These are phyloP conservation scores for Coenonympha arcania DNA, from an alignment of 2,888 invertebrate species.

Conservation along the genomic window DNA sequence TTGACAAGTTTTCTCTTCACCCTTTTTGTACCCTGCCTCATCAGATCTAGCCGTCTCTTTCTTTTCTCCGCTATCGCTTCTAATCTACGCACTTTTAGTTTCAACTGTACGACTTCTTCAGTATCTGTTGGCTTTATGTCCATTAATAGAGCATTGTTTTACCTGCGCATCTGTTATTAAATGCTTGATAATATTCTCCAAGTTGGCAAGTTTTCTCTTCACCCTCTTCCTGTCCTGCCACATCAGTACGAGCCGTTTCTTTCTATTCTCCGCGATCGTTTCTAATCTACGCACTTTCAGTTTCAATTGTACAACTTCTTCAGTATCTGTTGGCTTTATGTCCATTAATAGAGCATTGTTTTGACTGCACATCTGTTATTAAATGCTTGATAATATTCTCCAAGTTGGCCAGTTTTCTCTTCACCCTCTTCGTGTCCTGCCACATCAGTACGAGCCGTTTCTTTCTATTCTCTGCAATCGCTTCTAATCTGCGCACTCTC, in stretches of 20 bases:
- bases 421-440: constrained; percentile 43
- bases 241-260: constrained; percentile 45
- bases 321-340: constrained; percentile 42
- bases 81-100: constrained; percentile 48
- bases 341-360: too few species aligned
- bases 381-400: constrained; percentile 49
- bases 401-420: constrained; percentile 46
- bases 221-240: constrained; percentile 47
- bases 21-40: constrained; percentile 48
- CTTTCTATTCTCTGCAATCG: constrained; percentile 49
- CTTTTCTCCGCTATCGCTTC: constrained; percentile 50
- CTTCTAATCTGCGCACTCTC: constrained; percentile 48
- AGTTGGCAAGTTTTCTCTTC: constrained; percentile 42
- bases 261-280: constrained; percentile 48
- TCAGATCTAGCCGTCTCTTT: constrained; percentile 43
- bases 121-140: constrained; percentile 45
- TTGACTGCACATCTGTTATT: constrained; percentile 30
- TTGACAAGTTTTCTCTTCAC: constrained; percentile 44
- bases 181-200: constrained; percentile 49
- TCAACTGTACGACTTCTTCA: constrained; percentile 48
- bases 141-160: too few species aligned
- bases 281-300: constrained; percentile 50
- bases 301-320: constrained; percentile 51
- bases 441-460: constrained; percentile 47
- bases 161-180: constrained; percentile 34